phyloP scores from a whole-genome alignment of 2,113 vertebrate genomes.

The Leptobrachium ailaonicum region DNA sequence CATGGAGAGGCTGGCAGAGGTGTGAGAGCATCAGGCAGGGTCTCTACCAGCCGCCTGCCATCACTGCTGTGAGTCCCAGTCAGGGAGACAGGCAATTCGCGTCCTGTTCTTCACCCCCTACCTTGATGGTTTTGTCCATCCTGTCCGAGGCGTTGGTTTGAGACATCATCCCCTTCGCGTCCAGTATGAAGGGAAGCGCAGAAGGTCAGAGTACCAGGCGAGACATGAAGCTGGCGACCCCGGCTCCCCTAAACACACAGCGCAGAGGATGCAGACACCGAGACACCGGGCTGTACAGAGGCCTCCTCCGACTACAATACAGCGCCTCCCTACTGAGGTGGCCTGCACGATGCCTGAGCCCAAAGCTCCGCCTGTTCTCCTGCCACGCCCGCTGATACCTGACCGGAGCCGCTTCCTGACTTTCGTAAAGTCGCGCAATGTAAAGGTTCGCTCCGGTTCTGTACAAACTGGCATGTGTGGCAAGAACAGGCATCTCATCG shows the following conservation, averaged over 20 bases:
- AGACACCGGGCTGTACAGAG: neutral
- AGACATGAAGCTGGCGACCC: rapidly evolving
- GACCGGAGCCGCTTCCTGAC: neutral
- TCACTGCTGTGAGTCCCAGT: too few relatives aligned
- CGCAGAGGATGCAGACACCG: rapidly evolving
- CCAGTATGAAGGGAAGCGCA: neutral
- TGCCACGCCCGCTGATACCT: neutral
- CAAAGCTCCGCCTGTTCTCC: too few relatives aligned
- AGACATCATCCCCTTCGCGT: constrained; percentile 67
- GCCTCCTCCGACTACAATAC: constrained; percentile 21
- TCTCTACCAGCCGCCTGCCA: too few relatives aligned
- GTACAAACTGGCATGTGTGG: neutral
- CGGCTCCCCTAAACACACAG: neutral
- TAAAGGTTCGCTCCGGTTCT: too few relatives aligned
- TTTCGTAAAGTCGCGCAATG: too few relatives aligned
- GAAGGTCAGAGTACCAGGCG: neutral
- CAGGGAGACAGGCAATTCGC: too few relatives aligned
- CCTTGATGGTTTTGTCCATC: constrained; percentile 80
- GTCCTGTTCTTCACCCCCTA: constrained; percentile 46
- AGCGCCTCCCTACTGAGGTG: neutral
- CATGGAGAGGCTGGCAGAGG: too few relatives aligned
- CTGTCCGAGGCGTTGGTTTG: constrained; percentile 72
- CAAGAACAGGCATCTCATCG: neutral
- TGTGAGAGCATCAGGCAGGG: too few relatives aligned
- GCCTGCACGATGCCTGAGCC: neutral